Conservation (phyloP, 2,797 vertebrate species). For the Aldrovandia affinis region DNA sequence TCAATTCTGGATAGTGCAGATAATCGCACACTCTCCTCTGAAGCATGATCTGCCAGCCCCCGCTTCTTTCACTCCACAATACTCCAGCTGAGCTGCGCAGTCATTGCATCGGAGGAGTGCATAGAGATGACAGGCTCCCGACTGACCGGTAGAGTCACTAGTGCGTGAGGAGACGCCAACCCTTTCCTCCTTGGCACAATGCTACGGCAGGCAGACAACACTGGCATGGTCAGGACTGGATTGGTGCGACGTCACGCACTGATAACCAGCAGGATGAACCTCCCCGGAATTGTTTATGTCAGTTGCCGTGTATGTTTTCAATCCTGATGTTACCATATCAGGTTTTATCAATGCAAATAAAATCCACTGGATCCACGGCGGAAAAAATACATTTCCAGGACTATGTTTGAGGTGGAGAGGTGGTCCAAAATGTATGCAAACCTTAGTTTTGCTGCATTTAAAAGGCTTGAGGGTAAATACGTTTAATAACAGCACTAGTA, state of each 20-base stretch:
- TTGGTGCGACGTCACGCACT: not conserved
- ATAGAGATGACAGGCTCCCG: not conserved
- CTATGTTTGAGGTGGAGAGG: too few species aligned
- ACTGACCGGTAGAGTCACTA: not conserved
- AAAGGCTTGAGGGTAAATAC: too few species aligned
- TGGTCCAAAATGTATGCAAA: too few species aligned
- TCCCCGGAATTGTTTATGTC: not conserved
- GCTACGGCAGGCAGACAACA: not conserved
- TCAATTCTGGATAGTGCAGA: not conserved
- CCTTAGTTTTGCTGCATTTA: too few species aligned
- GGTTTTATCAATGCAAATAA: not conserved
- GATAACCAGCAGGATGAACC: not conserved
- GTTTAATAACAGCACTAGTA: too few species aligned
- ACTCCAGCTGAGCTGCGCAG: not conserved
- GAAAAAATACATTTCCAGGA: too few species aligned
- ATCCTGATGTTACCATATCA: not conserved
- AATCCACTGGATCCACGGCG: too few species aligned
- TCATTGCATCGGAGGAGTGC: not conserved
- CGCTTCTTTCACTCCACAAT: not conserved
- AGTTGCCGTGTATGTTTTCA: not conserved
- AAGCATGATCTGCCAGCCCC: not conserved
- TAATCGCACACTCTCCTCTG: not conserved
- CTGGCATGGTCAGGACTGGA: not conserved
- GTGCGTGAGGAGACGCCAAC: not conserved
- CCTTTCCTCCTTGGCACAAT: too few species aligned